A percentile compares a stretch with the other conserved stretches of the same genome.
phyloP scores from a whole-genome alignment of 1,140 invertebrate species.

The Heterodera schachtii region DNA sequence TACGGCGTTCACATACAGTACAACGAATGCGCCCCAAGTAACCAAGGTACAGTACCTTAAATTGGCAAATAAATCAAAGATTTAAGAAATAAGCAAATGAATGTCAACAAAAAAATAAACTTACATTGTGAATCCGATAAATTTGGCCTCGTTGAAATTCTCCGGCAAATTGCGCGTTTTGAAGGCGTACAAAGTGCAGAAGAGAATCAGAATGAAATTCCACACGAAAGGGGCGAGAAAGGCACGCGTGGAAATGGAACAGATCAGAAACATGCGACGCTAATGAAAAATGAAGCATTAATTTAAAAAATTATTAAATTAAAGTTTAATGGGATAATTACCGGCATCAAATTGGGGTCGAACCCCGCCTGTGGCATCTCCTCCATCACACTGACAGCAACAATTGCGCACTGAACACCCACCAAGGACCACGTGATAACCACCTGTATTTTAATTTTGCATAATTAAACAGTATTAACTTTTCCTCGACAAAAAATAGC shows the following conservation, averaged over 20 bases:
- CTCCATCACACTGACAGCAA: constrained; percentile 74
- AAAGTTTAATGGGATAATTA: constrained; percentile 9
- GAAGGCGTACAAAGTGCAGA: constrained; percentile 82
- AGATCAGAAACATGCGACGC: constrained; percentile 54
- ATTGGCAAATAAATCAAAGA: not conserved
- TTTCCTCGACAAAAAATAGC: no score
- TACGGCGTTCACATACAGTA: constrained; percentile 80
- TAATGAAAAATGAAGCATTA: not conserved
- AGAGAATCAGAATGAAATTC: constrained; percentile 77
- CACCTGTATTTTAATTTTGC: constrained; percentile 46
- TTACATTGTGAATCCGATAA: constrained; percentile 76
- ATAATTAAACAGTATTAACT: no score
- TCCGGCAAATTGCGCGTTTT: constrained; percentile 84
- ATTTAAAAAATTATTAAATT: not conserved
- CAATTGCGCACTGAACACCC: constrained; percentile 75
- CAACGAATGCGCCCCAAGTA: constrained; percentile 84
- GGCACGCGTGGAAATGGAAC: constrained; percentile 67
- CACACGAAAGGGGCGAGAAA: constrained; percentile 79
- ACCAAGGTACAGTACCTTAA: constrained; percentile 83
- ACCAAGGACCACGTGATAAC: constrained; percentile 70
- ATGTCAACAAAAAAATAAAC: constrained; percentile 2
- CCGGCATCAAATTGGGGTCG: constrained; percentile 52
- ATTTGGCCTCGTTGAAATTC: constrained; percentile 84
- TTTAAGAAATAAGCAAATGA: not conserved
- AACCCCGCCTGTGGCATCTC: constrained; percentile 73